Evolutionary conservation across 2,888 invertebrate species (phyloP), one percentile per base, ranked within the genome.

Genomic region (Sphaerophoria taeniata): DNA sequence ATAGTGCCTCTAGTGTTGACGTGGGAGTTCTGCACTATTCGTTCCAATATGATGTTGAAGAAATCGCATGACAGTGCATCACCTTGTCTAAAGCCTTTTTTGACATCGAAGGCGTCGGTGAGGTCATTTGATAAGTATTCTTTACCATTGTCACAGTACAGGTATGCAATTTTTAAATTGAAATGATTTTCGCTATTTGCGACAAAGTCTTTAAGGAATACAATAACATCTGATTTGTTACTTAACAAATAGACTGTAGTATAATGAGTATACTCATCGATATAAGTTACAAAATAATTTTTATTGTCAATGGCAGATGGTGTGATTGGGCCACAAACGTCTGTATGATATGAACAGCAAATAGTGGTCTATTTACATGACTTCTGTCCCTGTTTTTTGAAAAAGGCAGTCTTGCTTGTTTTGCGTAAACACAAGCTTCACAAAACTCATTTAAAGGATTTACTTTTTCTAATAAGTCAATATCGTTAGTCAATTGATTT

Each of bases 51-150:
- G n/a, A n/a, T n/a, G n/a, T n/a, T n/a, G n/a, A n/a, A n/a, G n/a
- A n/a, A n/a, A n/a, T n/a, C n/a, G n/a, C n/a, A n/a, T n/a, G n/a
- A n/a, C n/a, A n/a, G n/a, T n/a, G n/a, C n/a, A n/a, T n/a, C n/a
- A n/a, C n/a, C n/a, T n/a, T n/a, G n/a, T 89, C 14, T 65, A 88
- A 63, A 89, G 89, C 11, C 89, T 88, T 82, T 88, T 89, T 83
- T 88, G n/a, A n/a, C 53, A 16, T 82, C 70, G 84, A 88, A 90
- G 81, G 73, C 89, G 7, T 81, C 74, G 87, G 88, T 89, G 81
- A 90, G 87, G 58, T 90, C 88, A 70, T 77, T 84, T 53, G 53
- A 53, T 53, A 53, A 53, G 33, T 53, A 53, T 53, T 53, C 53
- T 53, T 53, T 24, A 33, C 55, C 55, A 55, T 55, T 55, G 55